phyloP scores from a whole-genome alignment of 2,797 vertebrate species.

The Cyclopterus lumpus region DNA sequence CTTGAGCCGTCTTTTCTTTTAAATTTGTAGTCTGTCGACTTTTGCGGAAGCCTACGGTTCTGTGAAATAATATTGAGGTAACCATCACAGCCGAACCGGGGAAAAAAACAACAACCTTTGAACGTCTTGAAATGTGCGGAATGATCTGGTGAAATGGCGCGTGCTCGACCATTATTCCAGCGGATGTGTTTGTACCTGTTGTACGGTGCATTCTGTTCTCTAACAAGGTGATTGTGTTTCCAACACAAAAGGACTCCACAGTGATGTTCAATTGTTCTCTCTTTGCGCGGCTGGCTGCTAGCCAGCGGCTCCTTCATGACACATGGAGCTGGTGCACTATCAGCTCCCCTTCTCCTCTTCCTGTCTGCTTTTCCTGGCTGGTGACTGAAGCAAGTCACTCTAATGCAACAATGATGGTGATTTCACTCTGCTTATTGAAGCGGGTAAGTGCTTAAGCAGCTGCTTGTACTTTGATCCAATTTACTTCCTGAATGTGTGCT shows the following conservation, averaged over 20 bases:
- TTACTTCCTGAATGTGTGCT: constrained; percentile 86
- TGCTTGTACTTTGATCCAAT: constrained; percentile 83
- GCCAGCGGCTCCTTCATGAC: constrained; percentile 86
- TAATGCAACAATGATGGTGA: constrained; percentile 85
- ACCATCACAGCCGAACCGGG: not conserved
- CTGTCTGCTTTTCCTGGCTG: constrained; percentile 83
- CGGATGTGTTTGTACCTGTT: constrained; percentile 83
- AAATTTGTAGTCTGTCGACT: constrained; percentile 10
- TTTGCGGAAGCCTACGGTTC: not conserved
- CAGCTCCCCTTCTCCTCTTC: constrained; percentile 83
- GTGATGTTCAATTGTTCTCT: constrained; percentile 84
- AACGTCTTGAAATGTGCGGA: constrained; percentile 22
- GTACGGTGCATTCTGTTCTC: constrained; percentile 79
- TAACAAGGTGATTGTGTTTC: constrained; percentile 85
- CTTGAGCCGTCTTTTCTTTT: constrained; percentile 11
- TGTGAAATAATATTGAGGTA: constrained; percentile 3
- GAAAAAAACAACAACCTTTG: not conserved
- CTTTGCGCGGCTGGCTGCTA: constrained; percentile 68
- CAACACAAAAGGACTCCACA: constrained; percentile 80
- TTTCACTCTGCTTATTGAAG: constrained; percentile 85
- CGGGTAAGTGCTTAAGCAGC: constrained; percentile 87
- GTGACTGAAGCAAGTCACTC: constrained; percentile 83
- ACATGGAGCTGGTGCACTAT: constrained; percentile 84
- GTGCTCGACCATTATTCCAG: constrained; percentile 73
- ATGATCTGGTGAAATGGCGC: constrained; percentile 44